These are phyloP conservation scores for Heterodera filipjevi DNA, from an alignment of 2,888 invertebrate species.

Conservation along the genomic window DNA sequence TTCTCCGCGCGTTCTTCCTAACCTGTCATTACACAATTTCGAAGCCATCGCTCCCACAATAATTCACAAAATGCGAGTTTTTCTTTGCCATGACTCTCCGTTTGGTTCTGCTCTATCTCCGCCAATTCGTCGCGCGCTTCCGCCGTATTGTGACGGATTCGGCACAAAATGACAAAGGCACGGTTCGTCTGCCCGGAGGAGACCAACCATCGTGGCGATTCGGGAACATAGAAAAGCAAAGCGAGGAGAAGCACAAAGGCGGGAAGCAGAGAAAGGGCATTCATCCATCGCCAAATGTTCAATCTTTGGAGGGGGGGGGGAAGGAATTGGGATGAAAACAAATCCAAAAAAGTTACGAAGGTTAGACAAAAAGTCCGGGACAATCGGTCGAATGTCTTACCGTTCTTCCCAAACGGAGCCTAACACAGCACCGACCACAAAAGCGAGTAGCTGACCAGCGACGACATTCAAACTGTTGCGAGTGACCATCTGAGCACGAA, in stretches of 20 bases:
- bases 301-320: not conserved
- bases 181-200: not conserved
- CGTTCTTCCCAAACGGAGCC: slow-evolving; percentile 23
- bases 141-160: slow-evolving; percentile 13
- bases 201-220: slow-evolving; percentile 23
- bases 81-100: not conserved
- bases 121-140: slow-evolving; percentile 14
- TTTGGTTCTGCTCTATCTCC: slow-evolving; percentile 15
- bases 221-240: slow-evolving; percentile 14
- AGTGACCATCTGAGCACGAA: slow-evolving; percentile 19
- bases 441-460: slow-evolving; percentile 19
- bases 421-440: slow-evolving; percentile 16
- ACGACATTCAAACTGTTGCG: slow-evolving; percentile 18
- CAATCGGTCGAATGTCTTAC: not conserved
- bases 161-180: slow-evolving; percentile 13
- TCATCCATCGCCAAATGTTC: slow-evolving; percentile 30
- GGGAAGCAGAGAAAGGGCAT: slow-evolving; percentile 18
- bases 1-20: not conserved
- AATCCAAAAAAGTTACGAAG: no score
- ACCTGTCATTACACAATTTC: slow-evolving; percentile 14
- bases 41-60: not conserved
- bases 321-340: not conserved
- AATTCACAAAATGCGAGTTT: not conserved
- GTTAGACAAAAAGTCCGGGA: no score
- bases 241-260: not conserved